These are phyloP conservation scores for Mermis nigrescens DNA, from an alignment of 2,888 invertebrate species.

Conservation along the genomic window DNA sequence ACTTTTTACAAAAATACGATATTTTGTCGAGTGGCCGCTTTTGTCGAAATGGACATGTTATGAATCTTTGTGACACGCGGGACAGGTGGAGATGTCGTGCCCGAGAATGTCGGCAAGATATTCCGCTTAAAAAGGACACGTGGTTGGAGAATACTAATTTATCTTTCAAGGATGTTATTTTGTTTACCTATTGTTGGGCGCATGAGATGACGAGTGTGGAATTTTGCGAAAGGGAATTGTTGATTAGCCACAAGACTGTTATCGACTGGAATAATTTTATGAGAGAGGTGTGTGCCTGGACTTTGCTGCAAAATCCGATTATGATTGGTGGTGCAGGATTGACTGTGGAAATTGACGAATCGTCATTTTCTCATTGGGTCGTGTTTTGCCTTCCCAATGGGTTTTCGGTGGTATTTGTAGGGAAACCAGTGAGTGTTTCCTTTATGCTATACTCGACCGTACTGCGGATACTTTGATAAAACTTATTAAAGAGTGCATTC, in stretches of 20 bases:
- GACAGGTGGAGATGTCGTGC: too few relatives aligned
- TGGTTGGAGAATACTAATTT: too few relatives aligned
- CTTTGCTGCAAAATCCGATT: background rate
- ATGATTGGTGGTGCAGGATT: background rate
- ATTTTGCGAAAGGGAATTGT: too few relatives aligned
- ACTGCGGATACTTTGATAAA: conserved; percentile 5
- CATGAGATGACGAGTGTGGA: too few relatives aligned
- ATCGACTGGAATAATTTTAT: conserved; percentile 1
- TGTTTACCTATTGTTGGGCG: background rate
- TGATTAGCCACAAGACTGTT: background rate
- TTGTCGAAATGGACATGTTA: too few relatives aligned
- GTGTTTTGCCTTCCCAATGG: conserved; percentile 12
- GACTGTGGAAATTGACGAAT: background rate
- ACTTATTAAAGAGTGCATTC: conserved; percentile 16
- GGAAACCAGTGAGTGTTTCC: conserved; percentile 11
- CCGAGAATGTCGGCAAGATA: too few relatives aligned
- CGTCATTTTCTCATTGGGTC: background rate
- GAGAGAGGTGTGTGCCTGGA: background rate
- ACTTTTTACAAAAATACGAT: too few relatives aligned
- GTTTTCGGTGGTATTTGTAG: conserved; percentile 13
- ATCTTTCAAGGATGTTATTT: too few relatives aligned
- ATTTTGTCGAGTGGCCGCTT: too few relatives aligned
- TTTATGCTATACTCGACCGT: conserved; percentile 7
- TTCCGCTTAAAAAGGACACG: too few relatives aligned
- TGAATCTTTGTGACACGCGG: too few relatives aligned